Conservation (phyloP, 1,140 invertebrate species). For the Patella vulgata region DNA sequence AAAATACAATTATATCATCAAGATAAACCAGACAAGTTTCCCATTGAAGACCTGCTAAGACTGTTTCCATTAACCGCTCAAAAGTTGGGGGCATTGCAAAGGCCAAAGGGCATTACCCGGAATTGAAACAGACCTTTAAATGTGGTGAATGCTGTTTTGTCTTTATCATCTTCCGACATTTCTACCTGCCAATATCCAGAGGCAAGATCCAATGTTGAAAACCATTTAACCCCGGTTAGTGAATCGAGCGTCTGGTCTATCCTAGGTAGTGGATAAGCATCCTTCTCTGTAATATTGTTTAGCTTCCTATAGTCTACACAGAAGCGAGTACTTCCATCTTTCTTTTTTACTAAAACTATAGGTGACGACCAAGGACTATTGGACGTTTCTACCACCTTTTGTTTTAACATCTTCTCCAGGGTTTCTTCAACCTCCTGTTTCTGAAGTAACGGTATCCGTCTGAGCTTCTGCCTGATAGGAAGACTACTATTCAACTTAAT, state of each 20-base stretch:
- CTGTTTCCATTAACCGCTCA: slow-evolving; percentile 43
- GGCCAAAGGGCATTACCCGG: slow-evolving; percentile 32
- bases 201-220: slow-evolving; percentile 66
- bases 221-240: slow-evolving; percentile 59
- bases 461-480: slow-evolving; percentile 33
- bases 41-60: slow-evolving; percentile 30
- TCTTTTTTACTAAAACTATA: slow-evolving; percentile 19
- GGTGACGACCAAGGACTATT: slow-evolving; percentile 28
- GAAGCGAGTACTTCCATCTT: slow-evolving; percentile 28
- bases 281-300: slow-evolving; percentile 64
- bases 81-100: slow-evolving; percentile 62
- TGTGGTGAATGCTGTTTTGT: slow-evolving; percentile 40
- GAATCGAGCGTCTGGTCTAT: slow-evolving; percentile 66
- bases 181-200: slow-evolving; percentile 69
- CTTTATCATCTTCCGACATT: slow-evolving; percentile 31
- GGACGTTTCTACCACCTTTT: slow-evolving; percentile 26
- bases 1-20: no score
- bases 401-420: slow-evolving; percentile 22
- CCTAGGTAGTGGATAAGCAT: slow-evolving; percentile 69
- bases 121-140: slow-evolving; percentile 36
- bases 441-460: slow-evolving; percentile 27
- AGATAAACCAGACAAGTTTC: slow-evolving; percentile 16
- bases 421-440: slow-evolving; percentile 23
- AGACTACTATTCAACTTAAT: slow-evolving; percentile 26
- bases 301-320: slow-evolving; percentile 67